These are phyloP conservation scores for Drosophila mercatorum DNA, from an alignment of 2,888 invertebrate species.

Conservation along the genomic window DNA sequence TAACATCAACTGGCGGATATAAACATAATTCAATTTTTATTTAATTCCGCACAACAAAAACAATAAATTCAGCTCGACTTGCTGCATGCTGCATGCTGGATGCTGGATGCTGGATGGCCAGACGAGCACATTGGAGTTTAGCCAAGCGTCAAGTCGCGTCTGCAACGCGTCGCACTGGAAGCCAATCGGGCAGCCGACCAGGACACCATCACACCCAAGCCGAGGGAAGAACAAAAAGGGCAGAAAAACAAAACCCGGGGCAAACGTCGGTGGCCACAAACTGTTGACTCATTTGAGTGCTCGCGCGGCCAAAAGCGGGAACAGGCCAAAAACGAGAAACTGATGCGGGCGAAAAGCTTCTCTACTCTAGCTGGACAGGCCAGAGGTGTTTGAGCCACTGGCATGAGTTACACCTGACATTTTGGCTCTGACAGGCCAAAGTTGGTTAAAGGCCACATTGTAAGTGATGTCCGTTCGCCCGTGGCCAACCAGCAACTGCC, in stretches of 20 bases:
- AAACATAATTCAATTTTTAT: constrained; percentile 81
- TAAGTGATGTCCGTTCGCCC: constrained; percentile 6
- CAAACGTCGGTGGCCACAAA: constrained; percentile 64
- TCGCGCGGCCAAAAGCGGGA: constrained; percentile 25
- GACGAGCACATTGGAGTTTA: constrained; percentile 51
- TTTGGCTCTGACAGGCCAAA: constrained; percentile 41
- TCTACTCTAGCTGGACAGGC: constrained; percentile 25
- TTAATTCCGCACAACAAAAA: constrained; percentile 79
- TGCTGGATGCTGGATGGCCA: constrained; percentile 22
- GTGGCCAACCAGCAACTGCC: constrained; percentile 13
- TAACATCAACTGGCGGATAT: constrained; percentile 75
- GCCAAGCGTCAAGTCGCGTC: constrained; percentile 66
- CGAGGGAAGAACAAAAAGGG: neutral
- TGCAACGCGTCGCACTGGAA: constrained; percentile 42
- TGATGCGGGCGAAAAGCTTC: constrained; percentile 55
- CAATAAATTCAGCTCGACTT: constrained; percentile 75
- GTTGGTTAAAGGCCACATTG: constrained; percentile 15
- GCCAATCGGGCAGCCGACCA: constrained; percentile 57
- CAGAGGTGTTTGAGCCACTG: constrained; percentile 18
- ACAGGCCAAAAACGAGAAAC: constrained; percentile 38
- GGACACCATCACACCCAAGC: neutral
- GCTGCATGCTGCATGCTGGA: constrained; percentile 30
- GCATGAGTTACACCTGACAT: constrained; percentile 61
- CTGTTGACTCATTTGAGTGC: constrained; percentile 77
- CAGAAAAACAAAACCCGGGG: constrained; percentile 6